Evolutionary conservation across 2,888 invertebrate species (phyloP).

Genomic region (Luperina testacea): DNA sequence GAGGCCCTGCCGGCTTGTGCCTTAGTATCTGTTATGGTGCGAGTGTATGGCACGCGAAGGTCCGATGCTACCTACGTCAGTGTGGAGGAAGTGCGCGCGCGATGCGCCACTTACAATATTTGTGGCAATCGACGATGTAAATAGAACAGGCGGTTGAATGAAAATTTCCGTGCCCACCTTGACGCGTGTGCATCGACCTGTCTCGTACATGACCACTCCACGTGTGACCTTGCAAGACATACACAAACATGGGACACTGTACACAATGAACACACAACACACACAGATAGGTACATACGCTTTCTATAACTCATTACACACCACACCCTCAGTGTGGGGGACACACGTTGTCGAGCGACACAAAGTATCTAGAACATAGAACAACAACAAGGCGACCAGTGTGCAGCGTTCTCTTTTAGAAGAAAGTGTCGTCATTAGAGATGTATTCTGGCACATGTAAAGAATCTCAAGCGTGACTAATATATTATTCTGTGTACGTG

Average conservation of each 20-base stretch:
- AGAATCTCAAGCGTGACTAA: constrained; percentile 67
- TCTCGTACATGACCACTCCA: constrained; percentile 79
- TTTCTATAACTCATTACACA: constrained; percentile 68
- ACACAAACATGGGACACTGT: constrained; percentile 78
- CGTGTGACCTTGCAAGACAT: constrained; percentile 87
- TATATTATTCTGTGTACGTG: constrained; percentile 60
- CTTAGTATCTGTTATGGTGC: constrained; percentile 58
- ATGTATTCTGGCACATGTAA: constrained; percentile 68
- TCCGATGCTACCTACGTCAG: constrained; percentile 78
- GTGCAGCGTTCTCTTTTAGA: constrained; percentile 68
- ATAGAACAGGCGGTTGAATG: constrained; percentile 88
- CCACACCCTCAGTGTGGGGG: constrained; percentile 47
- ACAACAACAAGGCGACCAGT: constrained; percentile 55
- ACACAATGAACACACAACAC: constrained; percentile 75
- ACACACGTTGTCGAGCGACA: constrained; percentile 27
- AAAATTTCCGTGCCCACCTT: constrained; percentile 87
- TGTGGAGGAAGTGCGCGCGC: constrained; percentile 84
- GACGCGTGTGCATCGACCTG: constrained; percentile 88
- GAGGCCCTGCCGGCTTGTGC: constrained; percentile 49
- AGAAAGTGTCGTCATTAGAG: constrained; percentile 68
- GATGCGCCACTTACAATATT: constrained; percentile 81
- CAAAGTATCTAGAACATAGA: constrained; percentile 31
- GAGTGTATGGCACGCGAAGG: constrained; percentile 76
- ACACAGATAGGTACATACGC: constrained; percentile 79
- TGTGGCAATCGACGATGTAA: constrained; percentile 83